Evolutionary conservation across 2,113 vertebrate species (phyloP).

Genomic region (Cavia aperea): DNA sequence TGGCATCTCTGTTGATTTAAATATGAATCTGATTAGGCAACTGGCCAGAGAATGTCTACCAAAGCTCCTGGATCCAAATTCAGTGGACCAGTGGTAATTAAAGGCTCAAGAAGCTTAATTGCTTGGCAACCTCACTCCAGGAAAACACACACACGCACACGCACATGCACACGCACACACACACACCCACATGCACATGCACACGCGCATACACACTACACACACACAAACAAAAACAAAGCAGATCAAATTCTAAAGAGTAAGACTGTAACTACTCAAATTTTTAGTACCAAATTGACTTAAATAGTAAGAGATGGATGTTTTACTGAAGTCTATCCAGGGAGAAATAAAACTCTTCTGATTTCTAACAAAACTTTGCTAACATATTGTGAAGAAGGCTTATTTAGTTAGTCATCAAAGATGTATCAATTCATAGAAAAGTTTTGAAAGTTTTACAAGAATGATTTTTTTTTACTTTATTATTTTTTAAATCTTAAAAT

Average conservation of each 20-base stretch:
- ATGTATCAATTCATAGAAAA: not conserved
- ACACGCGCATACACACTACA: too few relatives aligned
- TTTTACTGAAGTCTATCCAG: slow-evolving; percentile 22
- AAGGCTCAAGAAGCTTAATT: slow-evolving; percentile 27
- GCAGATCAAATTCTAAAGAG: not conserved
- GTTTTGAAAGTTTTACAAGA: not conserved
- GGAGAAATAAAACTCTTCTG: slow-evolving; percentile 28
- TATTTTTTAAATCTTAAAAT: too few relatives aligned
- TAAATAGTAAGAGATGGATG: not conserved
- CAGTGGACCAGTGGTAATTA: slow-evolving; percentile 16
- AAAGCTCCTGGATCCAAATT: slow-evolving; percentile 20
- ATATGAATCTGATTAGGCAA: slow-evolving; percentile 30
- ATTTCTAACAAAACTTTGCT: not conserved
- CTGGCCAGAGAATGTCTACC: not conserved
- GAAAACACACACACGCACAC: not conserved
- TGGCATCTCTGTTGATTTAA: slow-evolving; percentile 1
- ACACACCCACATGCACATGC: too few relatives aligned
- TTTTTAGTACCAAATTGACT: not conserved
- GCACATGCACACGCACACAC: not conserved
- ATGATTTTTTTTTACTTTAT: not conserved
- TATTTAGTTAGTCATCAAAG: not conserved
- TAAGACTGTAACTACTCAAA: slow-evolving; percentile 9
- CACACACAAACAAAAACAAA: not conserved
- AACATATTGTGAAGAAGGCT: not conserved
- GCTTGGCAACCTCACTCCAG: not conserved